Evolutionary conservation across 2,797 vertebrate genomes (phyloP), one percentile per base, ranked within the genome.

Genomic region (Luscinia luscinia): DNA sequence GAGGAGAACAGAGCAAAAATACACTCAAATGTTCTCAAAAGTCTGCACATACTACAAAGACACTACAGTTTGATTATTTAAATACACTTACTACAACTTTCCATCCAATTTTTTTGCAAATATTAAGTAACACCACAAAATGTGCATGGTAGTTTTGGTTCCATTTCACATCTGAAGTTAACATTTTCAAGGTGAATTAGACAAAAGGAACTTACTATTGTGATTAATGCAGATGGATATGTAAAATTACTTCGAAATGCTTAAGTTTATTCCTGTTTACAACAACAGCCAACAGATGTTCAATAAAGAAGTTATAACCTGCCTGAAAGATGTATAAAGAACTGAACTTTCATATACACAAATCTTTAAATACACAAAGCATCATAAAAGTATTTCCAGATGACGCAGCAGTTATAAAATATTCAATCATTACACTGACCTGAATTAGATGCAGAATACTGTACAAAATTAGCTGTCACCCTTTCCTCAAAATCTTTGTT

Each of bases 401-500:
- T 98, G 98, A 97, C 95, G 98, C 94, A 97, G 96, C 81, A 96
- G 96, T 97, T 98, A 98, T 98, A 98, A 98, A 98, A 98, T 98
- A 98, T 99, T 99, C 98, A 98, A 98, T 99, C 98, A 99, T 98
- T 99, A 99, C 97, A 98, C 98, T 98, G 98, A 98, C 98, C 98
- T 98, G 98, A 99, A 99, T 98, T 98, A 99, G 98, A 98, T 98
- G 98, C 98, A 98, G 98, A 99, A 98, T 98, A 98, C 98, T 99
- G 98, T 98, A 98, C 98, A 99, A 99, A 99, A 99, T 99, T 99
- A 99, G 99, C 99, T 99, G 99, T 99, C 99, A 99, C 98, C 98
- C 98, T 98, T 99, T 99, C 98, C 99, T 99, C 99, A 99, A 99
- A 99, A 99, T 99, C 99, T 99, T 99, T 99, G 99, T 99, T 99